phyloP scores from a whole-genome alignment of 2,888 invertebrate species.

The Neuroscelio doddi region DNA sequence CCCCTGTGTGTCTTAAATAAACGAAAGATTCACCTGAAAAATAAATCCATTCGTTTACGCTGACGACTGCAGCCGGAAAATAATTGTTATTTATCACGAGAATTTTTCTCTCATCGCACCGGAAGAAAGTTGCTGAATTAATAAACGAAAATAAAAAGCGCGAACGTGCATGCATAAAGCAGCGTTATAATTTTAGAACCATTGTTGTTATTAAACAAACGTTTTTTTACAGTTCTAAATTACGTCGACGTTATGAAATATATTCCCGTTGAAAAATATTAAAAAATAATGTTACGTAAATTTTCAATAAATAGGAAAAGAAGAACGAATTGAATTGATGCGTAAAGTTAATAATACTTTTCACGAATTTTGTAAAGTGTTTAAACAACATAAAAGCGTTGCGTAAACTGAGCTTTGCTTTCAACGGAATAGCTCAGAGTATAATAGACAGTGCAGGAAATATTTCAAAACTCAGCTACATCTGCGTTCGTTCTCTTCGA shows the following conservation, averaged over 20 bases:
- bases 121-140: neutral
- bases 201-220: too few relatives aligned
- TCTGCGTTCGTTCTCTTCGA: neutral
- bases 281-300: too few relatives aligned
- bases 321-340: too few relatives aligned
- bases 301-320: too few relatives aligned
- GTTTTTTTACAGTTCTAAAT: too few relatives aligned
- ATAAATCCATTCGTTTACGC: neutral
- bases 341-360: too few relatives aligned
- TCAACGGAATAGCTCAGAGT: slow-evolving; percentile 8
- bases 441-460: slow-evolving; percentile 16
- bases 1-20: slow-evolving; percentile 2
- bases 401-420: slow-evolving; percentile 33
- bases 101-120: neutral
- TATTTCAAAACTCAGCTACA: slow-evolving; percentile 21
- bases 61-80: too few relatives aligned
- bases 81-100: slow-evolving; percentile 2
- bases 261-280: too few relatives aligned
- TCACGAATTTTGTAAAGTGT: too few relatives aligned
- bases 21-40: neutral
- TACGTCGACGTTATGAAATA: too few relatives aligned
- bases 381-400: slow-evolving; percentile 4
- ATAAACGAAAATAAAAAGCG: neutral
- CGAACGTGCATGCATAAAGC: too few relatives aligned
- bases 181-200: too few relatives aligned